These are phyloP conservation scores for Stenotaenia linearis DNA, from an alignment of 2,888 invertebrate genomes.

Conservation along the genomic window DNA sequence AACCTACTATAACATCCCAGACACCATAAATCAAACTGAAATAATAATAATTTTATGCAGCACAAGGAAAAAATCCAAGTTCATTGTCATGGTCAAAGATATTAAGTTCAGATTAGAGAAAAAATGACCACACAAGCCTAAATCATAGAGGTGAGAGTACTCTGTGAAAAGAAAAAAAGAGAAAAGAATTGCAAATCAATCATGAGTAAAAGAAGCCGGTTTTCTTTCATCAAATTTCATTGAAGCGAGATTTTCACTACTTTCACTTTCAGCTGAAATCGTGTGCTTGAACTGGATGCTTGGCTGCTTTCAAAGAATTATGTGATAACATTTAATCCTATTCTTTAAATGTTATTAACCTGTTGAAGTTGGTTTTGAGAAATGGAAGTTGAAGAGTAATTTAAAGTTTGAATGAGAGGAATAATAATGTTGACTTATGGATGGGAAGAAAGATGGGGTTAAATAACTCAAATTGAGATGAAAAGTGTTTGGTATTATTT, in stretches of 20 bases:
- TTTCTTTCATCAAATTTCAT: background rate
- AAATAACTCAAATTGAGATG: no score
- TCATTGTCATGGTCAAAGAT: background rate
- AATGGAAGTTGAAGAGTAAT: no score
- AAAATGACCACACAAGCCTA: background rate
- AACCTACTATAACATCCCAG: no score
- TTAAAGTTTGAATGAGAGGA: no score
- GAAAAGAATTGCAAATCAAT: background rate
- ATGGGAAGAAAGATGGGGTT: no score
- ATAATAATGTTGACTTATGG: no score
- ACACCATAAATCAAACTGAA: no score
- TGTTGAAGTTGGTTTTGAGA: no score
- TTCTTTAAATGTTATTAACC: no score
- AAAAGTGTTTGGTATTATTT: no score
- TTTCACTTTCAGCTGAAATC: background rate
- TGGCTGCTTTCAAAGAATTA: background rate
- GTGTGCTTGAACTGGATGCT: background rate
- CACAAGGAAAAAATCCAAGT: background rate
- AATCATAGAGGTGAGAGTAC: background rate
- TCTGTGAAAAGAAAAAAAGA: background rate
- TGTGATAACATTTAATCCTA: no score
- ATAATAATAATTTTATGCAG: no score
- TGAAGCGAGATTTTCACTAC: background rate
- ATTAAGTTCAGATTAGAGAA: background rate
- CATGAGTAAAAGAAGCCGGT: background rate